Evolutionary conservation across 2,888 invertebrate species (phyloP), one percentile per base, ranked within the genome.

Genomic region (Odontocerum albicorne): DNA sequence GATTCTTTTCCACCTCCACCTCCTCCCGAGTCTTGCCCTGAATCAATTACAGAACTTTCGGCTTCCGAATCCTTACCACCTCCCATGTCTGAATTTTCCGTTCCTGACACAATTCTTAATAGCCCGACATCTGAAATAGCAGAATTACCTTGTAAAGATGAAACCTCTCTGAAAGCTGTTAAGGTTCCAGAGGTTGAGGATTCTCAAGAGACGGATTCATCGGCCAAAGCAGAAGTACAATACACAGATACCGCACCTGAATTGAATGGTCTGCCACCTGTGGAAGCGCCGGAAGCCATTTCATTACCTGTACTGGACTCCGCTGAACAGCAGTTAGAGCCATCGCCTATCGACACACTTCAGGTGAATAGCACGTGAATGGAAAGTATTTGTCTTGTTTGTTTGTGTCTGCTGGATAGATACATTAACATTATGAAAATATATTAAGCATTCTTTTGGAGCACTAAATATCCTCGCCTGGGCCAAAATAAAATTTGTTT

Each of bases 301-400:
- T 32, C 19, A 8, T 15, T 36, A 10, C 13, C 47, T 13, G 45
- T 20, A 19, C 22, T 19, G 3, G 57, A 49, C 3, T 33, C 50
- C 33, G 53, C 38, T n/a, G 36, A 38, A 17, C 51, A 50, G 12
- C 39, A 44, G 40, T 49, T 38, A 49, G 47, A 36, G 36, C 10
- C 33, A 46, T 39, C 44, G 31, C 49, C 51, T 32, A 35, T 42
- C 32, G 54, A 58, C 15, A 31, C 50, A 31, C 27, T 55, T 38
- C 61, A 62, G 61, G 61, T 62, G 61, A 62, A 62, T 61, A 61
- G 61, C 58, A 57, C 59, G 59, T 47, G 50, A 57, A 61, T 59
- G 57, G 59, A 61, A 55, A 59, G 43, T 60, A 55, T 52, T 60
- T 55, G 55, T 60, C 49, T 46, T 60, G 60, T 60, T 60, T 60